Percentiles rank a stretch among this genome's conserved stretches.
phyloP scores from a whole-genome alignment of 2,113 vertebrate species.

The Blennius ocellaris region DNA sequence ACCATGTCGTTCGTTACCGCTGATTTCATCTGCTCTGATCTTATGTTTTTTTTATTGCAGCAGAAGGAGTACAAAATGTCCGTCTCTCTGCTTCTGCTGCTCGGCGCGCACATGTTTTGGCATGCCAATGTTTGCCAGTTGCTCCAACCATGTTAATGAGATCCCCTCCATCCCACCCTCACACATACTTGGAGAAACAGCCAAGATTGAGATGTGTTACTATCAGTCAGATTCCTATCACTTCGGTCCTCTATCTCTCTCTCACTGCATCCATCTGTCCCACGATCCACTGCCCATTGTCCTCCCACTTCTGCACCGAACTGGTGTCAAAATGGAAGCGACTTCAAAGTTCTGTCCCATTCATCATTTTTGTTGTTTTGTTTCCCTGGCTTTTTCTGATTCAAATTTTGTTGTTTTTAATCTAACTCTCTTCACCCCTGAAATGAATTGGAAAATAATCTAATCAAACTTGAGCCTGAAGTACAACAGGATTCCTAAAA shows the following conservation, averaged over 20 bases:
- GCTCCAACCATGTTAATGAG: conserved; percentile 40
- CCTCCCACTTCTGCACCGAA: conserved; percentile 12
- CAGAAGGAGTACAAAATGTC: conserved; percentile 29
- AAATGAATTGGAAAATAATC: too few relatives aligned
- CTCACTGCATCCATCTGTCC: conserved; percentile 11
- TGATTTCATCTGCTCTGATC: conserved; percentile 50
- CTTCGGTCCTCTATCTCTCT: conserved; percentile 9
- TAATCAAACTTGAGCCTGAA: too few relatives aligned
- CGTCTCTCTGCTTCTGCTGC: conserved; percentile 30
- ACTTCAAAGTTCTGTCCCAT: too few relatives aligned
- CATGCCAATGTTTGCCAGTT: conserved; percentile 25
- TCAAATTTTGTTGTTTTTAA: too few relatives aligned
- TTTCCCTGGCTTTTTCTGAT: too few relatives aligned
- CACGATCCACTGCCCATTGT: conserved; percentile 1
- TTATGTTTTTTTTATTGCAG: conserved; percentile 42
- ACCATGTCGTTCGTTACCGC: conserved; percentile 22
- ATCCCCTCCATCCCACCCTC: neutral
- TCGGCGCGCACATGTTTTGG: conserved; percentile 26
- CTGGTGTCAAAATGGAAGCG: too few relatives aligned
- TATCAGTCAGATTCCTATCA: conserved; percentile 12
- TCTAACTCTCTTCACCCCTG: too few relatives aligned
- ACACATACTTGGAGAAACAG: neutral
- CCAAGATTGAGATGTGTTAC: conserved; percentile 6
- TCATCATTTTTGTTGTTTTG: too few relatives aligned
- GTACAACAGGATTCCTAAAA: too few relatives aligned